Base-by-base conservation (phyloP, 1,140 invertebrate genomes). In the Oreohelix idahoensis region DNA sequence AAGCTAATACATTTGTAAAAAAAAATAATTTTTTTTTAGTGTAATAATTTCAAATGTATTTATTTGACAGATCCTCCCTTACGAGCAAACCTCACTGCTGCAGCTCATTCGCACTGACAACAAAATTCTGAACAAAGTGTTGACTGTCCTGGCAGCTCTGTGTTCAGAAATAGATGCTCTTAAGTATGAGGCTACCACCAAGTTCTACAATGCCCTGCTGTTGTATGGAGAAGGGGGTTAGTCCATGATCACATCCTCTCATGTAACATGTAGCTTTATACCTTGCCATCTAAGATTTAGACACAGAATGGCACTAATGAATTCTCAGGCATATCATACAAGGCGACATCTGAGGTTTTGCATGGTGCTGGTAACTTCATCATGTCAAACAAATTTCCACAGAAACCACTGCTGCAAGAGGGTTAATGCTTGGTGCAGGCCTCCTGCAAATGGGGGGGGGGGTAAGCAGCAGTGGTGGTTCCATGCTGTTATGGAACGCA, bases 41-140 rank as follows among this genome's bases (percentile, higher is more conserved):
- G 5, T 45, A 45, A 45, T 45, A 45, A 45, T 45, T 15, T n/a
- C n/a, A n/a, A n/a, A n/a, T n/a, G 8, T 8, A 36, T 69, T 11
- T 66, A 66, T 66, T 11, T 32, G 29, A 23, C 85, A 92, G 94
- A 89, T 92, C 45, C 85, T 92, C 39, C 93, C 94, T 13, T 93
- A 93, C 85, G 96, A 96, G 92, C 93, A 95, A 86, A 94, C 95
- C 17, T 93, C 94, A 39, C 89, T 96, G 63, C 91, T 96, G 39
- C 94, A 96, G 84, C 90, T 97, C 58, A 94, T 96, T 35, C 94
- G 96, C 85, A 96, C 96, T 38, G 96, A 97, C 91, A 97, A 97
- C 91, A 95, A 96, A 90, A 93, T 95, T 32, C 94, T 97, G 81
- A 96, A 96, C 79, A 96, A 97, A 93, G 94, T 97, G 29, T 92